Base-by-base conservation (phyloP, 2,888 invertebrate species). In the Papilio demoleus region DNA sequence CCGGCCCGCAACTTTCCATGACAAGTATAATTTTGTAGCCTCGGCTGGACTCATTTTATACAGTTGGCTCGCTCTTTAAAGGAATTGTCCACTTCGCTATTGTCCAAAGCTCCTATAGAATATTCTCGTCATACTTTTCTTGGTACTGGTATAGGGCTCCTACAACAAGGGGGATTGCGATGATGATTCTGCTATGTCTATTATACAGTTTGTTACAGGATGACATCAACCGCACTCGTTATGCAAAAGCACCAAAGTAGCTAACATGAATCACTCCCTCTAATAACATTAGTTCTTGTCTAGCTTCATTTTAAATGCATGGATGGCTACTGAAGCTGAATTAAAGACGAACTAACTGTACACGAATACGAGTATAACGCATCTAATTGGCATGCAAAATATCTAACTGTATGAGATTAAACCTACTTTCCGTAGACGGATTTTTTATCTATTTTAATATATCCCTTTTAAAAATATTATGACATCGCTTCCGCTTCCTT, bases 11-110 rank as follows among this genome's bases (percentile, higher is more conserved):
- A 31, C 56, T 61, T 45, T 72, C 27, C 42, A 62, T 73, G 67
- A 65, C 69, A 60, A 70, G 70, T 62, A 71, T 70, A 71, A 71
- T 71, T 50, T 58, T 45, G 70, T 70, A 65, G 70, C 58, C 62
- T 45, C 63, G 59, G 67, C 65, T 71, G 50, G 40, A 31, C 53
- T 71, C 68, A 61, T 70, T 71, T 68, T 58, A 61, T 68, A 34
- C 62, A 53, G n/a, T 60, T 59, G 6, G 17, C 4, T 42, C 31
- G 40, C 42, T 36, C 14, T 38, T n/a, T 31, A 24, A 42, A 42
- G 24, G 31, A 17, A 65, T 65, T 56, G 56, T 58, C 31, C 27
- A 8, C 53, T 40, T 53, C 24, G 14, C 56, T 38, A 56, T 64
- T 56, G 38, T 56, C 56, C 19, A 24, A n/a, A 27, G 56, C 4